Percentiles rank a stretch among this genome's conserved stretches.
phyloP scores from a whole-genome alignment of 2,797 vertebrate species.

The Phoeniculus purpureus region DNA sequence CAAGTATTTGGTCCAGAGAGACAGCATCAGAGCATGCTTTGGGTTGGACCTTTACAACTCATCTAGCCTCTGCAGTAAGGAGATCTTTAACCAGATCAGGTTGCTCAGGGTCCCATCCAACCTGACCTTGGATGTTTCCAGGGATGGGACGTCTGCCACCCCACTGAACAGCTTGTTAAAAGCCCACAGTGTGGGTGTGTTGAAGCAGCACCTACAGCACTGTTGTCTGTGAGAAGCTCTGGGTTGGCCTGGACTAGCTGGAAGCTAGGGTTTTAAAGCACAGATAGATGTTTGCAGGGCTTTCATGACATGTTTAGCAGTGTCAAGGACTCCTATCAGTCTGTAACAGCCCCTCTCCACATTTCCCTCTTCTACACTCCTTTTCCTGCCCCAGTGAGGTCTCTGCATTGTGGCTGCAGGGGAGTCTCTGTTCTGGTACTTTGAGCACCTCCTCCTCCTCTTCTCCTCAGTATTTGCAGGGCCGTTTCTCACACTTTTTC shows the following conservation, averaged over 20 bases:
- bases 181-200: not conserved
- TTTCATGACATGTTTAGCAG: accelerated
- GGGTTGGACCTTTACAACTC: not conserved
- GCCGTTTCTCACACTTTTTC: not conserved
- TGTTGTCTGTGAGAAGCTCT: accelerated
- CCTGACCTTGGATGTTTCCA: not conserved
- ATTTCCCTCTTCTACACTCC: not conserved
- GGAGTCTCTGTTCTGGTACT: not conserved
- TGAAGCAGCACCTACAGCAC: not conserved
- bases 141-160: not conserved
- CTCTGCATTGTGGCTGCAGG: not conserved
- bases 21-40: too few relatives aligned
- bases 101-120: not conserved
- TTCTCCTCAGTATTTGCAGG: accelerated
- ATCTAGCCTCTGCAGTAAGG: not conserved
- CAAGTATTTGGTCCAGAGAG: not conserved
- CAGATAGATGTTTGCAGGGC: not conserved
- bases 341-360: not conserved
- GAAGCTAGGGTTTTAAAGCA: not conserved
- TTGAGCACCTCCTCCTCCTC: not conserved
- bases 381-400: not conserved
- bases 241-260: not conserved
- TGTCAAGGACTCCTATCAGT: too few relatives aligned
- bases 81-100: not conserved
- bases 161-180: not conserved